Evolutionary conservation across 2,797 vertebrate genomes (phyloP).

Genomic region (Channallabes apus): DNA sequence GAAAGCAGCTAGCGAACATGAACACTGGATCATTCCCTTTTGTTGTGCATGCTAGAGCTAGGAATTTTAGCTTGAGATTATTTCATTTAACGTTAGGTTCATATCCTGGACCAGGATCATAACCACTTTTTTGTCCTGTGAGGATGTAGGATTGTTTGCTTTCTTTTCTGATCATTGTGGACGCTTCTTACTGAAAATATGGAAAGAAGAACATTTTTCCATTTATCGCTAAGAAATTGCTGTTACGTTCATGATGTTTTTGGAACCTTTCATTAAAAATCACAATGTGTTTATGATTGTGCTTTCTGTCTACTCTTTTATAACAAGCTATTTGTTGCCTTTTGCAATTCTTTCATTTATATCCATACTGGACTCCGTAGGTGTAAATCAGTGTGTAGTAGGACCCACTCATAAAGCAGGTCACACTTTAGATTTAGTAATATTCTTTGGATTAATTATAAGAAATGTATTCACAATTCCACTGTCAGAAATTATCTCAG

Average conservation of each 20-base stretch:
- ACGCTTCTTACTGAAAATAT: slow-evolving; percentile 55
- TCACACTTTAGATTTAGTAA: no score
- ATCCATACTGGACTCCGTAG: no score
- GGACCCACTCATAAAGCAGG: no score
- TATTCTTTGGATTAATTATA: no score
- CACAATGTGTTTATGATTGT: slow-evolving; percentile 63
- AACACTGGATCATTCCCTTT: slow-evolving; percentile 30
- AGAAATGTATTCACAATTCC: no score
- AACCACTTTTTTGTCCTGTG: not conserved
- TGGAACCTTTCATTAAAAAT: slow-evolving; percentile 73
- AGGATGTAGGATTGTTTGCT: slow-evolving; percentile 2
- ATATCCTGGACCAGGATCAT: slow-evolving; percentile 21
- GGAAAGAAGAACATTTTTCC: slow-evolving; percentile 58
- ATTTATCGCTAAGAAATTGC: slow-evolving; percentile 53
- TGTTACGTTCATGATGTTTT: slow-evolving; percentile 69
- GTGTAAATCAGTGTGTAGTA: no score
- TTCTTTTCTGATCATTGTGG: slow-evolving; percentile 33
- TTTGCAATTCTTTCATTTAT: not conserved
- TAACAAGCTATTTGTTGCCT: not conserved
- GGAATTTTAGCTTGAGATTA: slow-evolving; percentile 28
- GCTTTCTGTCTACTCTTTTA: slow-evolving; percentile 17
- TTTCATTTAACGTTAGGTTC: slow-evolving; percentile 3
- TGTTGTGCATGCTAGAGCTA: slow-evolving; percentile 40
- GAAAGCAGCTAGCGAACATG: slow-evolving; percentile 18
- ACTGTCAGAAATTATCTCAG: no score